Evolutionary conservation across 2,888 invertebrate species (phyloP), one percentile per base, ranked within the genome.

Genomic region (Protodeltote pygarga): DNA sequence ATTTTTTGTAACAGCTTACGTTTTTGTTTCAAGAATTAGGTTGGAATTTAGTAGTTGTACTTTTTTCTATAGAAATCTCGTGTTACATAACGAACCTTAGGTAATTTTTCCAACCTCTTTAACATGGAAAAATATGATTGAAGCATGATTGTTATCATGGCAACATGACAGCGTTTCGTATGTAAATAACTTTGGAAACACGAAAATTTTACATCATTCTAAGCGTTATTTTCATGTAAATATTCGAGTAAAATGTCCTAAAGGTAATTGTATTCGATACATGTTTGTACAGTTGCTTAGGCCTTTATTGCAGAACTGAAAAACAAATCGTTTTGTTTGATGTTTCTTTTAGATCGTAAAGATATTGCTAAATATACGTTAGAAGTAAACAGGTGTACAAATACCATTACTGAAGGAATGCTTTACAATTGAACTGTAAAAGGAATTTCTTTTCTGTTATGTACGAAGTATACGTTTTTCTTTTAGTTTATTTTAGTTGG

Each of bases 381-480:
- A 75, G 74, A 74, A 75, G 70, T 48, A 52, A 63, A 63, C 83
- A 85, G 67, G 65, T 83, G 81, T 77, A 60, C 62, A 79, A 82
- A 81, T 69, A 77, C 75, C 65, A 71, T 52, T 47, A 54, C 49
- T 48, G 62, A 63, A 53, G 45, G 46, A 61, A 54, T 62, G 54
- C 76, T 73, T 68, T 64, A 63, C 52, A 65, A 72, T 49, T 47
- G 2, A 34, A 44, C 40, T 49, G 58, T 47, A 48, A 59, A 49
- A 32, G 41, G 35, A 28, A 23, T 9, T 16, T 1, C 8, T 45
- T 15, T 29, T 48, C 35, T 9, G 25, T 8, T 23, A n/a, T 8
- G 13, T 9, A 29, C 4, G 4, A 32, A 33, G 5, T 25, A 6
- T 1, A 21, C 31, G 9, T 21, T 17, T 41, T 42, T 32, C 6